These are phyloP conservation scores for Pavo muticus DNA, from an alignment of 2,113 vertebrate genomes.

Conservation along the genomic window DNA sequence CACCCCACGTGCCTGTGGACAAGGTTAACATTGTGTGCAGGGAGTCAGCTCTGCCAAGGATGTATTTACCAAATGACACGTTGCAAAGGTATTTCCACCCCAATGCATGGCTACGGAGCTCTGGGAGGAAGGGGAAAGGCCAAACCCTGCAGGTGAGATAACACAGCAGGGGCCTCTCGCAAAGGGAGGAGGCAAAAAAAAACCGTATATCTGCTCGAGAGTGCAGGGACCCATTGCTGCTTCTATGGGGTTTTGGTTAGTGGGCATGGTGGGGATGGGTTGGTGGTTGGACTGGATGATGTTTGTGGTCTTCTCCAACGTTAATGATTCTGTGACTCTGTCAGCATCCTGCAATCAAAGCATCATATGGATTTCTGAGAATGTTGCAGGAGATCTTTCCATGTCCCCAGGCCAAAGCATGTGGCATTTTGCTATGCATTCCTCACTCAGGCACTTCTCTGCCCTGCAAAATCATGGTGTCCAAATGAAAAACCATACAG, in stretches of 20 bases:
- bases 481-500: background rate
- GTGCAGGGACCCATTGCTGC: background rate
- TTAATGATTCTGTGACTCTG: too few species aligned
- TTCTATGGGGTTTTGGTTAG: background rate
- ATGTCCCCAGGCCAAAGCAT: background rate
- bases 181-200: background rate
- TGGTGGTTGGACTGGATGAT: too few species aligned
- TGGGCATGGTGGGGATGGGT: too few species aligned
- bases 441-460: background rate
- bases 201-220: fast-evolving
- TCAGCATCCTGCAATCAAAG: background rate
- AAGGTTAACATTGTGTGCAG: constrained; percentile 4
- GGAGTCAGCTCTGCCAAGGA: constrained; percentile 41
- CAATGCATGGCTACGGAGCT: background rate
- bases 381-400: background rate
- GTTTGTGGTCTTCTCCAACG: too few species aligned
- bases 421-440: background rate
- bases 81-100: constrained; percentile 43
- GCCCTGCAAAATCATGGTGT: background rate
- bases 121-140: background rate
- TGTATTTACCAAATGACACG: constrained; percentile 54
- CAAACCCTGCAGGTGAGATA: constrained; percentile 48
- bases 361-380: background rate
- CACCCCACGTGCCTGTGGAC: background rate
- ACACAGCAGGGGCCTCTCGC: background rate